Evolutionary conservation across 2,888 invertebrate genomes (phyloP).

Genomic region (Erebia aethiops): DNA sequence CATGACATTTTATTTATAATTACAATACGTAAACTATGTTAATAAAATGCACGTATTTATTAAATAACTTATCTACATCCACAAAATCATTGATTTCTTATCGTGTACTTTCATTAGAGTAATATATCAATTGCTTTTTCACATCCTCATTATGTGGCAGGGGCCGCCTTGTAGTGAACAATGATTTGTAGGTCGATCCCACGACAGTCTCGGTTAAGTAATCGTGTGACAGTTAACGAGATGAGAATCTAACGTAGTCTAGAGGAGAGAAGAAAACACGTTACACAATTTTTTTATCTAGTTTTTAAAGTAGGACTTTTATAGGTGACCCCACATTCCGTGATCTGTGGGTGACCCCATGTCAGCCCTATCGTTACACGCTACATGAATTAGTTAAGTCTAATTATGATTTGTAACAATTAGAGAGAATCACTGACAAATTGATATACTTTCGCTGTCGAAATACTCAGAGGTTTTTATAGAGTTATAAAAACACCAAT

Average conservation of each 20-base stretch:
- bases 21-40: too few relatives aligned
- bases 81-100: background rate
- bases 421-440: too few relatives aligned
- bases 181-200: slow-evolving; percentile 38
- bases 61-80: background rate
- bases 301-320: too few relatives aligned
- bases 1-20: too few relatives aligned
- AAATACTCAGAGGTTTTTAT: too few relatives aligned
- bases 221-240: slow-evolving; percentile 21
- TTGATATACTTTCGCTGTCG: too few relatives aligned
- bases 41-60: background rate
- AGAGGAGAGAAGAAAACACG: background rate
- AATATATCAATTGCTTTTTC: slow-evolving; percentile 23
- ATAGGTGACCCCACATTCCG: too few relatives aligned
- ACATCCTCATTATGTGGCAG: slow-evolving; percentile 33
- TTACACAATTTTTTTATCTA: background rate
- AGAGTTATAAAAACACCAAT: too few relatives aligned
- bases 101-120: slow-evolving; percentile 1
- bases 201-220: slow-evolving; percentile 35
- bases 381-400: too few relatives aligned
- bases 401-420: too few relatives aligned
- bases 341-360: too few relatives aligned
- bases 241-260: background rate
- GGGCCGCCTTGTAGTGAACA: slow-evolving; percentile 20
- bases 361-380: too few relatives aligned